Conservation (phyloP, 1,140 invertebrate genomes). For the Triops cancriformis region DNA sequence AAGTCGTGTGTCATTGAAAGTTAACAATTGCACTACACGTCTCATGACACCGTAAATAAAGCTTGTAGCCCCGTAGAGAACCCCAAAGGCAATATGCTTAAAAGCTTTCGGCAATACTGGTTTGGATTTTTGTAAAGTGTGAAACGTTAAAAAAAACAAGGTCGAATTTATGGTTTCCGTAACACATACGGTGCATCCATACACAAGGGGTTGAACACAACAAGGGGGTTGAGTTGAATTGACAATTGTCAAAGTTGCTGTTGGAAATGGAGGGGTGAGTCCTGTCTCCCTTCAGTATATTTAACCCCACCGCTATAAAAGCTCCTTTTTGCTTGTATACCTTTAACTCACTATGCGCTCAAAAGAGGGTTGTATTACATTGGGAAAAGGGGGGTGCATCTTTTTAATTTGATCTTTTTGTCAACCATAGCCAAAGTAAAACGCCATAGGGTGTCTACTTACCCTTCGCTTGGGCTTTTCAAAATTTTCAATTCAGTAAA, state of each 20-base stretch:
- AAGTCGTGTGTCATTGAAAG: neutral
- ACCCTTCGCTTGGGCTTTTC: neutral
- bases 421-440: conserved; percentile 6
- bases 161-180: neutral
- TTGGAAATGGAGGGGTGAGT: neutral
- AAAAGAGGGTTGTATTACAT: neutral
- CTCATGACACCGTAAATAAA: neutral
- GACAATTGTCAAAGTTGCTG: conserved; percentile 6
- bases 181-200: conserved; percentile 10
- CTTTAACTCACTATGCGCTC: conserved; percentile 3
- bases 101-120: neutral
- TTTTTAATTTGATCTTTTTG: conserved; percentile 14
- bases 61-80: neutral
- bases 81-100: neutral
- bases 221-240: neutral
- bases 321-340: neutral
- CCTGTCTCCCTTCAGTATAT: conserved; percentile 7
- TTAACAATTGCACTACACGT: neutral
- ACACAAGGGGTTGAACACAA: neutral
- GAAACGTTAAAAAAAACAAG: neutral
- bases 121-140: conserved; percentile 7
- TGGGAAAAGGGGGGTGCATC: neutral
- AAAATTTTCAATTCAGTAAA: conserved; percentile 7
- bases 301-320: conserved; percentile 1
- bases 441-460: conserved; percentile 13